A percentile compares a stretch with the other conserved stretches of the same genome.
phyloP scores from a whole-genome alignment of 2,797 vertebrate species.

The Lates japonicus region DNA sequence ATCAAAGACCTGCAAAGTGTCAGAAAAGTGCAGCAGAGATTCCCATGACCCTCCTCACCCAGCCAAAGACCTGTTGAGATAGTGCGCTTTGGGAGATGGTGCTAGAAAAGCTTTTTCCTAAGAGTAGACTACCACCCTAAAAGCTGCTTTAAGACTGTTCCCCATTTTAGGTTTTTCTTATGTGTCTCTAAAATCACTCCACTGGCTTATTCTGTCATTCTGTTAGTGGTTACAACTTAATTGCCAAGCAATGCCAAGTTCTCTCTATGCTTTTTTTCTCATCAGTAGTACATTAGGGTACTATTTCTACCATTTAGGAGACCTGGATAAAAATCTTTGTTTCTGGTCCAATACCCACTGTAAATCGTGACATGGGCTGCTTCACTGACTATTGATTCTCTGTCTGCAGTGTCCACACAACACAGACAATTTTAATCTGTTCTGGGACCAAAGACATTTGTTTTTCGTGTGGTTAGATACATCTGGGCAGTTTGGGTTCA shows the following conservation, averaged over 20 bases:
- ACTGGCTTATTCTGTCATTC: not conserved
- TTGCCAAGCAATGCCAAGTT: not conserved
- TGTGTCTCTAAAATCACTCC: conserved; percentile 13
- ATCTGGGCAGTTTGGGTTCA: conserved; percentile 23
- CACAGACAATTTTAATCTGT: conserved; percentile 45
- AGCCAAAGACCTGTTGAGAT: conserved; percentile 32
- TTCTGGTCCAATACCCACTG: conserved; percentile 43
- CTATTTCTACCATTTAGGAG: conserved; percentile 22
- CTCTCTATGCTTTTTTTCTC: conserved; percentile 5
- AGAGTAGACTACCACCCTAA: conserved; percentile 21
- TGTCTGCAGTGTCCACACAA: conserved; percentile 44
- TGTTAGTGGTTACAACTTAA: conserved; percentile 13
- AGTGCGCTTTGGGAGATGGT: conserved; percentile 1
- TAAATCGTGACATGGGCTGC: conserved; percentile 44
- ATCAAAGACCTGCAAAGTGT: conserved; percentile 39
- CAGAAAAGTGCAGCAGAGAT: conserved; percentile 44
- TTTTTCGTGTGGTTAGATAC: conserved; percentile 24
- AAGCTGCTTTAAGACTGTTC: conserved; percentile 19
- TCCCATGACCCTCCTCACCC: conserved; percentile 41
- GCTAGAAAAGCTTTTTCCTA: conserved; percentile 22
- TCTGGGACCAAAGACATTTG: conserved; percentile 33
- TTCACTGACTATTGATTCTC: conserved; percentile 56
- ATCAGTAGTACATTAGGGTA: conserved; percentile 13
- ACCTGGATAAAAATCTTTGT: conserved; percentile 20
- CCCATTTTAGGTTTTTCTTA: conserved; percentile 23